Evolutionary conservation across 2,797 vertebrate species (phyloP).

Genomic region (Novumbra hubbsi): DNA sequence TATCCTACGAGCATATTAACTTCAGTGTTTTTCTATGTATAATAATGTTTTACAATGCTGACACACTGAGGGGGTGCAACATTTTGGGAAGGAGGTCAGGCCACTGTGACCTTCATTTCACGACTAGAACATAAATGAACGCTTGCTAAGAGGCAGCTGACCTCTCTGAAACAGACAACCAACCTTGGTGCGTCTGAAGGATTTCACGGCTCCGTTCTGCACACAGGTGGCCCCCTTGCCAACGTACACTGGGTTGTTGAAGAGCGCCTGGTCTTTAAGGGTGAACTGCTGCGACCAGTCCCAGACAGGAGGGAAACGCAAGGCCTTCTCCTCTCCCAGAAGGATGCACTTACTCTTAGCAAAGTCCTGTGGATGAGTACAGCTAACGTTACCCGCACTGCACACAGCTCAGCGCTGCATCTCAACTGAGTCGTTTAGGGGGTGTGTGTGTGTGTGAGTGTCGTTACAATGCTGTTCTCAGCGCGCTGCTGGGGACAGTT

Average conservation of each 20-base stretch:
- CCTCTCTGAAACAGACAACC: background rate
- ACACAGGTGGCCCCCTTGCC: conserved; percentile 84
- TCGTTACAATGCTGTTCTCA: conserved; percentile 85
- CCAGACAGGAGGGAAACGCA: conserved; percentile 94
- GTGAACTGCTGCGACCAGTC: conserved; percentile 95
- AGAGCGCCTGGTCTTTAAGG: conserved; percentile 85
- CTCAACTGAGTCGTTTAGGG: background rate
- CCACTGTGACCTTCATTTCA: background rate
- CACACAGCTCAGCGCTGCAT: background rate
- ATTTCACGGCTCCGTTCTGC: conserved; percentile 82
- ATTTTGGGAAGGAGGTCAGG: background rate
- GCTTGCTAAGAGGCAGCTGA: background rate
- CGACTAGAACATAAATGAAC: background rate
- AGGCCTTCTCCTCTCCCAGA: conserved; percentile 81
- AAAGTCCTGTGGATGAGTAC: conserved; percentile 76
- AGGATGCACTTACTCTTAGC: conserved; percentile 91
- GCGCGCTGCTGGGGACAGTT: conserved; percentile 87
- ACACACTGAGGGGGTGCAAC: too few relatives aligned
- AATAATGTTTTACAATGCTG: too few relatives aligned
- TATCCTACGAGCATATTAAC: too few relatives aligned
- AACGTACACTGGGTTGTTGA: conserved; percentile 92
- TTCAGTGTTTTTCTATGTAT: too few relatives aligned
- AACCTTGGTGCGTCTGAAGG: conserved; percentile 90
- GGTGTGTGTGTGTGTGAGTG: conserved; percentile 4
- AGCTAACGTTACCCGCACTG: background rate